These are phyloP conservation scores for Tenthredo mesomela DNA, from an alignment of 2,888 invertebrate species.

Conservation along the genomic window DNA sequence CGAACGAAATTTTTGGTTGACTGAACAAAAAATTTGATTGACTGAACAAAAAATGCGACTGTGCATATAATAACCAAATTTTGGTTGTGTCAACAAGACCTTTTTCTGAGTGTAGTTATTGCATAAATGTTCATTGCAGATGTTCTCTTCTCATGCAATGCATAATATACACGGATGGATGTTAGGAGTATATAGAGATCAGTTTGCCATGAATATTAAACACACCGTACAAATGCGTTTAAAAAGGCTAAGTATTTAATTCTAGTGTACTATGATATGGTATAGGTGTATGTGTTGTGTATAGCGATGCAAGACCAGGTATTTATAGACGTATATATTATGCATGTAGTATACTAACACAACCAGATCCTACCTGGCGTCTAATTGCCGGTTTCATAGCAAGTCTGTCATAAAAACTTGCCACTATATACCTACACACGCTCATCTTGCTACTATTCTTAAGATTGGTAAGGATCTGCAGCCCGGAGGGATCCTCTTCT, in stretches of 20 bases:
- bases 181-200: not conserved
- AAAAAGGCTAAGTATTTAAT: not conserved
- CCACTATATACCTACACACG: not conserved
- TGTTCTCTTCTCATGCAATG: not conserved
- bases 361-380: conserved; percentile 27
- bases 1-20: no score
- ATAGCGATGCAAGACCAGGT: not conserved
- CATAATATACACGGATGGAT: not conserved
- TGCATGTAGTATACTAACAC: not conserved
- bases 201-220: not conserved
- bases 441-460: not conserved
- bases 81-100: no score
- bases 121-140: not conserved
- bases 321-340: not conserved
- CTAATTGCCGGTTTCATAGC: conserved; percentile 36
- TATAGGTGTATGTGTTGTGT: not conserved
- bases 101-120: no score
- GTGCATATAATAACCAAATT: no score
- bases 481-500: conserved; percentile 1
- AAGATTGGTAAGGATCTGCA: not conserved
- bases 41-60: no score
- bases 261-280: not conserved
- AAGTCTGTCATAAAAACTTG: conserved; percentile 30
- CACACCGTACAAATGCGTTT: not conserved
- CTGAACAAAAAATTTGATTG: no score